Conservation (phyloP, 2,797 vertebrate genomes). For the Sebastes steindachneri region DNA sequence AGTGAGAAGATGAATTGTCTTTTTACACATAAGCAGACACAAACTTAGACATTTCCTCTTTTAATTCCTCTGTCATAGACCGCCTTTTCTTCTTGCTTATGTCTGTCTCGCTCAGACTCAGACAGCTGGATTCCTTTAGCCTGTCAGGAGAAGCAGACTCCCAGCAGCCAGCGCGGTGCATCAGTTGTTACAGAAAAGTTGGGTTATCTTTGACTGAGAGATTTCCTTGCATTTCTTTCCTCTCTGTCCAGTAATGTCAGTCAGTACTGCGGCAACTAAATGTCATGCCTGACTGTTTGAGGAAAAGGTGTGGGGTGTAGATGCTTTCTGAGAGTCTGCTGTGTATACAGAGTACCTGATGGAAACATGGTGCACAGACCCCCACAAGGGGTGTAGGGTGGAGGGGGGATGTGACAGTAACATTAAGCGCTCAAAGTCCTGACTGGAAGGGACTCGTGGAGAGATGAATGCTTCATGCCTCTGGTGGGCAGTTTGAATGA, state of each 20-base stretch:
- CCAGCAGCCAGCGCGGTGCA: background rate
- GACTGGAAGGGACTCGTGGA: constrained; percentile 44
- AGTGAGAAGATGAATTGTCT: constrained; percentile 9
- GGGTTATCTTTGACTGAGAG: background rate
- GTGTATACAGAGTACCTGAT: background rate
- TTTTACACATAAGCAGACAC: background rate
- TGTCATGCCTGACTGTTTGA: background rate
- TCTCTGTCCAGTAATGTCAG: background rate
- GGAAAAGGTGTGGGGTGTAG: background rate
- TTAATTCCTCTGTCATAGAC: background rate
- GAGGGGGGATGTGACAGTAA: background rate
- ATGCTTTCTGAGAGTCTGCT: background rate
- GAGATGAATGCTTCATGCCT: constrained; percentile 69
- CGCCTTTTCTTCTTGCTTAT: background rate
- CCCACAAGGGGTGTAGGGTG: background rate
- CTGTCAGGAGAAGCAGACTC: background rate
- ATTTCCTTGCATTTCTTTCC: background rate
- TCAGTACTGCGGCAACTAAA: background rate
- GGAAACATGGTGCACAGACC: background rate
- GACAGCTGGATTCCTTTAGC: background rate
- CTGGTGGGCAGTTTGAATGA: constrained; percentile 49
- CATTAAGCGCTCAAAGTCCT: constrained; percentile 51
- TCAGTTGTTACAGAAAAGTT: background rate
- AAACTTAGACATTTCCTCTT: constrained; percentile 6
- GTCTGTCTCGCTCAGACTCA: background rate